Base-by-base conservation (phyloP, 1,140 invertebrate genomes). In the Penaeus japonicus region DNA sequence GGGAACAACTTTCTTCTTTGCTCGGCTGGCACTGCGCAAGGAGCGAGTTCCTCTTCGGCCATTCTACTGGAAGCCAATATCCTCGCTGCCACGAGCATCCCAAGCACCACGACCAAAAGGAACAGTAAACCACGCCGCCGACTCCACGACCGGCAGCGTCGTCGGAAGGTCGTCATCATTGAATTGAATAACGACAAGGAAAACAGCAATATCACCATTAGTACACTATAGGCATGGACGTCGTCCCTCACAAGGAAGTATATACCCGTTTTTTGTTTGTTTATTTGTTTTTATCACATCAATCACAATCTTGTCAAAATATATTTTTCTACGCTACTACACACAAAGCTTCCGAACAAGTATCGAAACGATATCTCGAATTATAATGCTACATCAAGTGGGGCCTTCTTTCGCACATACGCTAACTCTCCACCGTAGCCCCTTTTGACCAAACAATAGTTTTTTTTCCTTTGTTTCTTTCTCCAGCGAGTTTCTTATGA, bases 1-100 rank as follows among this genome's bases (percentile, higher is more conserved):
- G 73, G 73, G 86, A 77, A 90, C 15, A 90, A 83, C 20, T 57
- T 75, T 24, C 70, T 62, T 27, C 89, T 84, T 39, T 90, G 89
- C 65, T 88, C 82, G 65, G 79, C 20, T 2, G 86, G 79, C 55
- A 90, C 85, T 35, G 32, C 83, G 62, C 86, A 88, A 4, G 86
- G 53, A 22, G 79, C 57, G 22, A 75, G 80, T 39, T 83, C 70
- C 15, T 88, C 27, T n/a, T 27, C 27, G 18, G 39, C 65, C 4
- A 30, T 27, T 35, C 73, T 22, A 17, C 77, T n/a, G 30, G 39
- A 22, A 2, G 17, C 20, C 47, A 82, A 27, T 24, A 83, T 24
- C 18, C 35, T 35, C 12, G 32, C 10, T 0, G 80, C 77, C 17
- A 83, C 18, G 7, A 83, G 39, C 20, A 70, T 77, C n/a, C 70